Conservation (phyloP, 1,140 invertebrate species). For the Laodelphax striatellus region DNA sequence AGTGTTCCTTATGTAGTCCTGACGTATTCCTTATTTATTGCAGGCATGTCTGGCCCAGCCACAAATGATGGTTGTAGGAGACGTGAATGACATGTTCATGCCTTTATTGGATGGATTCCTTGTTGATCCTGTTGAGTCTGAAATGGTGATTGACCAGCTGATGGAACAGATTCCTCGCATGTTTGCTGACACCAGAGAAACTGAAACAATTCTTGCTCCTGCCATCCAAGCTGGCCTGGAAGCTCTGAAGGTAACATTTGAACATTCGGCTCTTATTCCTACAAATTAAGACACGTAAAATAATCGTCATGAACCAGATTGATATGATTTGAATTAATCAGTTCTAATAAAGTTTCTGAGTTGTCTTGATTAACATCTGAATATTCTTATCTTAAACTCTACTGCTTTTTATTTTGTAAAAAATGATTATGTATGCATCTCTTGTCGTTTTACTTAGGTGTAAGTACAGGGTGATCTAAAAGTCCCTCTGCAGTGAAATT, state of each 20-base stretch:
- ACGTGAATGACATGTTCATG: slow-evolving; percentile 95
- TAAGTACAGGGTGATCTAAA: no score
- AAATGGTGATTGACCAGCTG: slow-evolving; percentile 69
- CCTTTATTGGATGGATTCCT: slow-evolving; percentile 95
- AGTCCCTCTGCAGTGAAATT: no score
- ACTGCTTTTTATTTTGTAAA: no score
- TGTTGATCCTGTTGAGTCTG: slow-evolving; percentile 71
- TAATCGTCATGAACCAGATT: no score
- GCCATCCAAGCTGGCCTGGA: slow-evolving; percentile 94
- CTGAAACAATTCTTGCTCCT: slow-evolving; percentile 88
- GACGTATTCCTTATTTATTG: slow-evolving; percentile 10
- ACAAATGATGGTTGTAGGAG: slow-evolving; percentile 96
- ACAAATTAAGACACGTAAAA: no score
- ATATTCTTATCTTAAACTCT: no score
- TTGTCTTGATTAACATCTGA: no score
- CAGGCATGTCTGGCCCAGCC: slow-evolving; percentile 69
- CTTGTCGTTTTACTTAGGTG: no score
- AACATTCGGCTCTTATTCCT: background rate
- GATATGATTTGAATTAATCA: no score
- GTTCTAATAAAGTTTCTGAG: no score
- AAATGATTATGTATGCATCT: no score
- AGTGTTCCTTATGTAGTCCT: no score
- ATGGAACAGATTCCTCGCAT: slow-evolving; percentile 84
- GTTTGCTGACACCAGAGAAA: slow-evolving; percentile 88
- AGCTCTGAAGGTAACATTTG: slow-evolving; percentile 67